phyloP scores from a whole-genome alignment of 2,797 vertebrate genomes.

The Lophius americanus region DNA sequence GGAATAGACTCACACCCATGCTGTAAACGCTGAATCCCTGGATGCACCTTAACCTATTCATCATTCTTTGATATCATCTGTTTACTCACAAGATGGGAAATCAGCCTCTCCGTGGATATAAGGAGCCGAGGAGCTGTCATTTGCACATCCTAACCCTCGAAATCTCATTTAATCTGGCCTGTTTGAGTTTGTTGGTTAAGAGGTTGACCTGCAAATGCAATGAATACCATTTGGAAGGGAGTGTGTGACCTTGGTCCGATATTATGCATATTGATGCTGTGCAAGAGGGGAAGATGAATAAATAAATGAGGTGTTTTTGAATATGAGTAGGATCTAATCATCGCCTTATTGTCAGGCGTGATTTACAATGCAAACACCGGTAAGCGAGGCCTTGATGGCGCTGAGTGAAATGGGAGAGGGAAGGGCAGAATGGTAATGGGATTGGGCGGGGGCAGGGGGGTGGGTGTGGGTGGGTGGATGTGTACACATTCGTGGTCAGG shows the following conservation, averaged over 20 bases:
- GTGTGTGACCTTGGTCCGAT: conserved; percentile 73
- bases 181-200: conserved; percentile 65
- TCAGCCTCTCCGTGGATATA: not conserved
- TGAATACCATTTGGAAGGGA: conserved; percentile 78
- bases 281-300: conserved; percentile 74
- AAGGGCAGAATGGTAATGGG: conserved; percentile 74
- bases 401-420: conserved; percentile 64
- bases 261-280: conserved; percentile 75
- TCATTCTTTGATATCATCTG: conserved; percentile 7
- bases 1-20: conserved; percentile 24
- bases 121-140: conserved; percentile 2
- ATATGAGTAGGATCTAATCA: conserved; percentile 81
- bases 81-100: conserved; percentile 2
- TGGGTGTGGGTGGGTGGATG: conserved; percentile 8
- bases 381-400: conserved; percentile 69
- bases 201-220: conserved; percentile 72
- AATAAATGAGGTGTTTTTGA: conserved; percentile 81
- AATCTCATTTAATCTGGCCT: conserved; percentile 70
- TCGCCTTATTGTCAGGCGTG: conserved; percentile 74
- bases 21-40: conserved; percentile 16
- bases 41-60: conserved; percentile 24
- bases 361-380: conserved; percentile 78
- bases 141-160: conserved; percentile 37
- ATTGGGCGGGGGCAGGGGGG: conserved; percentile 24
- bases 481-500: conserved; percentile 64